Base-by-base conservation (phyloP, 2,797 vertebrate species). In the Avahi laniger region DNA sequence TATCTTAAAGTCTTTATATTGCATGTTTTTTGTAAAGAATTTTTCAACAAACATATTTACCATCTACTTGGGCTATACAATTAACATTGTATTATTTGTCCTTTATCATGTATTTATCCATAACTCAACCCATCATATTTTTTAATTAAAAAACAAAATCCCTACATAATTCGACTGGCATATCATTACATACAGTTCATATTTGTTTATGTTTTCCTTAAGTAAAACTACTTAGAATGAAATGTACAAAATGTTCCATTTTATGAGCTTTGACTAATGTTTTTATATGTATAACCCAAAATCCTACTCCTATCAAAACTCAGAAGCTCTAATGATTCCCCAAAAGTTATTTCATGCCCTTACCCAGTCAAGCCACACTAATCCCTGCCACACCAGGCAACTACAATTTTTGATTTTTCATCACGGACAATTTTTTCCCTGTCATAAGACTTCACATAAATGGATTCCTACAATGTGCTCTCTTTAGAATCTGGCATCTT, bases 381-480 rank as follows among this genome's bases (percentile, higher is more conserved):
- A 26, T 4, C 1, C 35, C 4, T 2, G 4, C 0, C 18, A 1
- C 10, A 17, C 5, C 14, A 79, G 12, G 11, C 10, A 59, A 59
- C 13, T 46, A 35, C 10, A 59, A 10, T 17, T 65, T 5, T 28
- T 65, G 18, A 67, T 61, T 35, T 65, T 80, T 50, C 8, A 82
- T 2, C 30, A 69, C 22, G n/a, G 35, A 26, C 24, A 18, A 41
- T 57, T 20, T 75, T 83, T 85, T 52, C 52, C 7, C 26, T 85
- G 4, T n/a, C 84, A 73, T 35, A 35, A 10, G 80, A 80, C 14
- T 57, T 57, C 9, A 80, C 3, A 26, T 35, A 26, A 63, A 73
- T 59, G 22, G 15, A n/a, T 80, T 43, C 0, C 2, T 95, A 5
- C 11, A 75, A 1, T n/a, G 3, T 86, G 12, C 69, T n/a, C 14